Evolutionary conservation across 2,888 invertebrate genomes (phyloP).

Genomic region (Patella pellucida): DNA sequence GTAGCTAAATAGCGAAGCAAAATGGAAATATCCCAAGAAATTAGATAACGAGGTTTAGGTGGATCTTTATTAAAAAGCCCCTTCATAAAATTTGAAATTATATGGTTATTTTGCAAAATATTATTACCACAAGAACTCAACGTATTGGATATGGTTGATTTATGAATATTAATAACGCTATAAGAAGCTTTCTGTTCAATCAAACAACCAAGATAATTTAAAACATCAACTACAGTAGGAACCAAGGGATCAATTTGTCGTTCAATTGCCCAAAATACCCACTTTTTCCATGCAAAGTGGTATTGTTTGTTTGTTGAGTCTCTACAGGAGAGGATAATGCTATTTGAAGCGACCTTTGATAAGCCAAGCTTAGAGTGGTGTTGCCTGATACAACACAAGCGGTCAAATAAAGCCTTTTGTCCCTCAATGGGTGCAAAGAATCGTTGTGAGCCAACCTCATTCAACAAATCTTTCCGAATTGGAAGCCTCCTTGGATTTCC

Average conservation of each 20-base stretch:
- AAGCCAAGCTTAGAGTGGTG: conserved; percentile 25
- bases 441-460: conserved; percentile 26
- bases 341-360: conserved; percentile 25
- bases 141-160: conserved; percentile 29
- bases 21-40: conserved; percentile 35
- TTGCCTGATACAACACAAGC: conserved; percentile 31
- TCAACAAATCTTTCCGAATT: conserved; percentile 28
- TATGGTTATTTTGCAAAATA: background rate
- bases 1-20: conserved; percentile 25
- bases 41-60: conserved; percentile 30
- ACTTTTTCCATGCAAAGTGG: conserved; percentile 29
- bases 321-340: conserved; percentile 11
- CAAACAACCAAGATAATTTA: conserved; percentile 15
- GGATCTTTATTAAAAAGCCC: conserved; percentile 29
- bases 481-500: conserved; percentile 29
- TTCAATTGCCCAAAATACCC: conserved; percentile 31
- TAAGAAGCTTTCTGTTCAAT: background rate
- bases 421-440: conserved; percentile 23
- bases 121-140: conserved; percentile 13
- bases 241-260: conserved; percentile 26
- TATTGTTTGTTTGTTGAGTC: conserved; percentile 25
- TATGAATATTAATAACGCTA: conserved; percentile 13
- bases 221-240: too few species aligned
- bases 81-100: conserved; percentile 28
- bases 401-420: conserved; percentile 16